Evolutionary conservation across 2,888 invertebrate genomes (phyloP), one percentile per base, ranked within the genome.

Genomic region (Zonitis immaculata): DNA sequence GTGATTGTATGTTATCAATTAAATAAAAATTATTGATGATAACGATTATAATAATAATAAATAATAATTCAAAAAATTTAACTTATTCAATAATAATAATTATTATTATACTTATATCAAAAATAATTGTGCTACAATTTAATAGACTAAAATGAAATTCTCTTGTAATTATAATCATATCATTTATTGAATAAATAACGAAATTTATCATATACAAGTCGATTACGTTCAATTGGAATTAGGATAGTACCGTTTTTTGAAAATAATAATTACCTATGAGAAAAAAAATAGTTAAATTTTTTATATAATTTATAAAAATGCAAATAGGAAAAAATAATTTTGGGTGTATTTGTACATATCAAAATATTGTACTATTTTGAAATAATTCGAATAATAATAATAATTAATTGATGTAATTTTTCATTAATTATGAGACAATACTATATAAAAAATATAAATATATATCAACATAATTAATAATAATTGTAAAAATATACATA

Each of bases 281-380:
- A n/a, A 54, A 65, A 66, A 62, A 63, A 65, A 65, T 72, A 72
- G 73, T 72, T 73, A 66, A 68, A 71, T 72, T 72, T 70, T 72
- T 71, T 67, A 72, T 72, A 72, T 72, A 71, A 72, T 73, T 72
- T 72, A 72, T 72, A 68, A 66, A 65, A 65, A 58, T 67, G 67
- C 66, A 35, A 68, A 66, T 64, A 65, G 57, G 67, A 68, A 67
- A 52, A 65, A 66, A 66, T 69, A 70, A 67, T 71, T 71, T 71
- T 71, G 69, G 66, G 67, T 72, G 70, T 71, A 70, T 58, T 52
- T 56, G 56, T 56, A 67, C 56, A 56, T 56, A 56, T 56, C 56
- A 56, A 56, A 47, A n/a, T 50, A 52, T 52, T 56, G 56, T 56
- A 56, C 49, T 56, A 47, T 51, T 51, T 45, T 42, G 32, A 54